phyloP scores from a whole-genome alignment of 2,797 vertebrate genomes.

The Cetoscarus ocellatus region DNA sequence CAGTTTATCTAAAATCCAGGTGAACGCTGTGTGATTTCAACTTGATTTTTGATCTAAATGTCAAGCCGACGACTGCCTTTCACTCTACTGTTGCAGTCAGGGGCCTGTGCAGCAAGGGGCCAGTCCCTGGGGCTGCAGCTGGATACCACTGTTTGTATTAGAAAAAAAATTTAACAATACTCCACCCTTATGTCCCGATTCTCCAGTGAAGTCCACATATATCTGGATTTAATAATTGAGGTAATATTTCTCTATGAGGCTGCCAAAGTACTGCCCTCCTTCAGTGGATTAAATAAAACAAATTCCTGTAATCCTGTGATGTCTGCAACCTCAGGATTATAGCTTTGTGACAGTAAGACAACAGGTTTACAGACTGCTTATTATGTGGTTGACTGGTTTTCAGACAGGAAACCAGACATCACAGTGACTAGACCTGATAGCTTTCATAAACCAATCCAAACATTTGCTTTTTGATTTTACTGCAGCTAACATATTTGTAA shows the following conservation, averaged over 20 bases:
- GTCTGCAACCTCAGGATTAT: slow-evolving; percentile 39
- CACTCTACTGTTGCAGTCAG: no score
- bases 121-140: no score
- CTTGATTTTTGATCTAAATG: no score
- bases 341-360: slow-evolving; percentile 20
- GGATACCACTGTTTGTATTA: no score
- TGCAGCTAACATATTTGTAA: slow-evolving; percentile 5
- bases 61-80: no score
- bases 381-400: slow-evolving; percentile 25
- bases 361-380: slow-evolving; percentile 13
- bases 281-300: slow-evolving; percentile 31
- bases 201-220: slow-evolving; percentile 5
- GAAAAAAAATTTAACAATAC: no score
- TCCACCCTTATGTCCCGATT: no score
- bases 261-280: neutral
- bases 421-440: slow-evolving; percentile 15
- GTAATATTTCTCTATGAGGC: slow-evolving; percentile 8
- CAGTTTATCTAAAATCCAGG: no score
- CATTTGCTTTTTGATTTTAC: slow-evolving; percentile 31
- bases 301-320: slow-evolving; percentile 28
- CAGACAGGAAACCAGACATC: slow-evolving; percentile 30
- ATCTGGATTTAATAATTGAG: slow-evolving; percentile 6
- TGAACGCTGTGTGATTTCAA: no score
- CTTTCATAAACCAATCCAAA: slow-evolving; percentile 31
- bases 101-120: no score